phyloP scores from a whole-genome alignment of 2,797 vertebrate genomes.

The Sebastes miniatus region DNA sequence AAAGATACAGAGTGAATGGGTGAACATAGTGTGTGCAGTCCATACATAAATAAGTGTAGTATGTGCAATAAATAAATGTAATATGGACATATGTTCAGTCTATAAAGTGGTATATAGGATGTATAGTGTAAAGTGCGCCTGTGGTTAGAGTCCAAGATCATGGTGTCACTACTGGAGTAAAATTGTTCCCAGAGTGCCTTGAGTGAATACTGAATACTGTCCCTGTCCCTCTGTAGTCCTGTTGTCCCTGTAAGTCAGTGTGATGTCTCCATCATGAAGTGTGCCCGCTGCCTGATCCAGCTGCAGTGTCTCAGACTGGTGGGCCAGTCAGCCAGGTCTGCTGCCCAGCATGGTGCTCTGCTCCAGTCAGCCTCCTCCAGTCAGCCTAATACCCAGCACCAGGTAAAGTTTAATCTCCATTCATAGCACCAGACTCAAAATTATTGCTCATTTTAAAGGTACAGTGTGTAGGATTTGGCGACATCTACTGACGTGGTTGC shows the following conservation, averaged over 20 bases:
- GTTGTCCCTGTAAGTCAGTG: background rate
- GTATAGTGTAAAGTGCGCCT: no score
- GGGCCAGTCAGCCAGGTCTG: slow-evolving; percentile 5
- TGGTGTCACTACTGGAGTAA: background rate
- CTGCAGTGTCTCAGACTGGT: slow-evolving; percentile 36
- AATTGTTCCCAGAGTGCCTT: background rate
- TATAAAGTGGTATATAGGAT: no score
- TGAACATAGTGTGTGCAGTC: no score
- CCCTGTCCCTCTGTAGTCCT: background rate
- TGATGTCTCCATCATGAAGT: slow-evolving; percentile 65
- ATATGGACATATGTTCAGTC: no score
- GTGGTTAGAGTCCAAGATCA: no score
- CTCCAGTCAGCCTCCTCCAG: background rate
- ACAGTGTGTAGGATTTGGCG: rapidly evolving
- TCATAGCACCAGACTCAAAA: background rate
- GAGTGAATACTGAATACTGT: background rate
- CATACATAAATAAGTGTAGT: no score
- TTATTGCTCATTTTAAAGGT: background rate
- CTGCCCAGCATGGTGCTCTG: background rate
- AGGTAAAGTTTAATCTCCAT: slow-evolving; percentile 40
- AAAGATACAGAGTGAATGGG: no score
- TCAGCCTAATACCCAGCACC: slow-evolving; percentile 10
- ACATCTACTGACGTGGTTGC: no score
- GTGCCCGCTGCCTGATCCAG: slow-evolving; percentile 58
- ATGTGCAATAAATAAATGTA: no score